Conservation (phyloP, 2,888 invertebrate genomes). For the Rhaphigaster nebulosa region DNA sequence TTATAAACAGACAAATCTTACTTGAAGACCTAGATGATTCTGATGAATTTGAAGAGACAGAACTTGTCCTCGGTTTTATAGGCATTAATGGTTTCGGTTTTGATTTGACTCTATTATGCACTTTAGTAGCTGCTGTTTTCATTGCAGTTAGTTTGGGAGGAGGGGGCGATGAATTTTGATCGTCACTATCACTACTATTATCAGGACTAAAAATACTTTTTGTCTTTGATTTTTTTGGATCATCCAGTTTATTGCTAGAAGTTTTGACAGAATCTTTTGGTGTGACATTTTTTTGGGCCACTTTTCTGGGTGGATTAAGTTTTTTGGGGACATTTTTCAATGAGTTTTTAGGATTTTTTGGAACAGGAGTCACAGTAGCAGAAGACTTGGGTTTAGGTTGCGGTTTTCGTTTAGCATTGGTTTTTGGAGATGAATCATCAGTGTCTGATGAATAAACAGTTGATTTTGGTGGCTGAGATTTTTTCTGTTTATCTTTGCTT, state of each 20-base stretch:
- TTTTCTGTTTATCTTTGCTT: constrained; percentile 66
- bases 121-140: constrained; percentile 69
- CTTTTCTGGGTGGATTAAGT: constrained; percentile 67
- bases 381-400: constrained; percentile 76
- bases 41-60: constrained; percentile 66
- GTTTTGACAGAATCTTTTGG: constrained; percentile 65
- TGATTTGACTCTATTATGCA: constrained; percentile 68
- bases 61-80: constrained; percentile 65
- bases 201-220: constrained; percentile 84
- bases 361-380: constrained; percentile 73
- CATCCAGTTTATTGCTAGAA: constrained; percentile 66
- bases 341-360: constrained; percentile 71
- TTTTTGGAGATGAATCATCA: constrained; percentile 72
- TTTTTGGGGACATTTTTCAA: constrained; percentile 67
- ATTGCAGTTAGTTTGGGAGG: constrained; percentile 69
- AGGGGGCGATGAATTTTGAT: constrained; percentile 67
- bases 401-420: constrained; percentile 71
- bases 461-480: constrained; percentile 68
- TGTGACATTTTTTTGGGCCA: constrained; percentile 63
- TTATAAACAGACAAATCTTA: constrained; percentile 59
- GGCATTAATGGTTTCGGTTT: constrained; percentile 68
- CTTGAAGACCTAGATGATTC: constrained; percentile 66
- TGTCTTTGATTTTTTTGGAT: constrained; percentile 75
- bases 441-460: constrained; percentile 74
- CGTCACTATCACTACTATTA: constrained; percentile 78